Base-by-base conservation (phyloP, 2,888 invertebrate genomes). In the Agapostemon virescens region DNA sequence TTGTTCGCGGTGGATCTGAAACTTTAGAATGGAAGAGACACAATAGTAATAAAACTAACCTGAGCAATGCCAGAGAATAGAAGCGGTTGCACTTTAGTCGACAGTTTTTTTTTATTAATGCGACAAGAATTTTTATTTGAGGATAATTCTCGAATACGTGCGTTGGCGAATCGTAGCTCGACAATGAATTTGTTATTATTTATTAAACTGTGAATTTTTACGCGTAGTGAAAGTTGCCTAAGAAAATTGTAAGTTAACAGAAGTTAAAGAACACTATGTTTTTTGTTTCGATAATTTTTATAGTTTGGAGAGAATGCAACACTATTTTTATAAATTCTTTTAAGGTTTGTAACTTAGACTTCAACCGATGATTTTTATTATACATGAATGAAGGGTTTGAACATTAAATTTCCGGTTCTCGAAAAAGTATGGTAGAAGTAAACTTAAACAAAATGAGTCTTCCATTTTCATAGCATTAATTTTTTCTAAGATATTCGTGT, bases 31-130 rank as follows among this genome's bases (percentile, higher is more conserved):
- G 33, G 70, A 30, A 13, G 40, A 58, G 66, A 45, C 75, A 42
- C 75, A 42, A 77, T 75, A 61, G 49, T 23, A 20, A 33, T 40
- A 38, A 77, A 77, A 67, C 66, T 67, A 52, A 79, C 63, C 45
- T 33, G 15, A 30, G 52, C 30, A 55, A 69, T 36, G 42, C 45
- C 42, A 0, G 38, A 9, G 20, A 61, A 61, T 33, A 30, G 61
- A 7, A 61, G 30, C 20, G 11, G 55, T 26, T 52, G 26, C 23
- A 15, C 23, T 20, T 15, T 4, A 20, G 20, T 61, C 33, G 61
- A 20, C 17, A 23, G 23, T 26, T 26, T 55, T 5, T 55, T 5
- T 26, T 15, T 23, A 55, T 55, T 55, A 49, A 49, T n/a, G 49
- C n/a, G 49, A 49, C 49, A 49, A n/a, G 49, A 49, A 49, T 49